Conservation (phyloP, 2,113 vertebrate species). For the Craseonycteris thonglongyai region DNA sequence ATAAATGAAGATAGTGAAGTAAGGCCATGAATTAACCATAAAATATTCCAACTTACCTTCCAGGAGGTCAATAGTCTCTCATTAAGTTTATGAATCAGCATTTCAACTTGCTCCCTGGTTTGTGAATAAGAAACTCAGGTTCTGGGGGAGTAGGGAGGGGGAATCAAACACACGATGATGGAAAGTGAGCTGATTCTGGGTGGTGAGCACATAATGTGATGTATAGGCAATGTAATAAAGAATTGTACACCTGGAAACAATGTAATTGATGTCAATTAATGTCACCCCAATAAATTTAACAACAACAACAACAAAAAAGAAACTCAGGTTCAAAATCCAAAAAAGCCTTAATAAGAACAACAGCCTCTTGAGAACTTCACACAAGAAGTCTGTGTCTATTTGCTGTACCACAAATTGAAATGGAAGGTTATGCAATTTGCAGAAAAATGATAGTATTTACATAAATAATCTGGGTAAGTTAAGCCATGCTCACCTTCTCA, state of each 20-base stretch:
- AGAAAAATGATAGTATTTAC: not conserved
- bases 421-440: not conserved
- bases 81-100: not conserved
- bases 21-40: not conserved
- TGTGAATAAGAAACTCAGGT: not conserved
- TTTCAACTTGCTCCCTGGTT: not conserved
- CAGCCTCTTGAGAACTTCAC: not conserved
- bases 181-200: no score
- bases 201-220: no score
- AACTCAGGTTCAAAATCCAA: not conserved
- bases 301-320: no score
- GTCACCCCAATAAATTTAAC: no score
- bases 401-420: not conserved
- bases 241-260: no score
- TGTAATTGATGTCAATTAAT: no score
- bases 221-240: no score
- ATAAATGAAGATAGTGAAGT: not conserved
- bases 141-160: no score
- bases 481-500: rapidly evolving
- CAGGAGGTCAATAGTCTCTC: not conserved
- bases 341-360: not conserved
- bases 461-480: not conserved
- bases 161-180: no score
- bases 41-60: not conserved
- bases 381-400: not conserved